A percentile compares a stretch with the other conserved stretches of the same genome.
Conservation (phyloP, 2,797 vertebrate species). For the Bufotes viridis region DNA sequence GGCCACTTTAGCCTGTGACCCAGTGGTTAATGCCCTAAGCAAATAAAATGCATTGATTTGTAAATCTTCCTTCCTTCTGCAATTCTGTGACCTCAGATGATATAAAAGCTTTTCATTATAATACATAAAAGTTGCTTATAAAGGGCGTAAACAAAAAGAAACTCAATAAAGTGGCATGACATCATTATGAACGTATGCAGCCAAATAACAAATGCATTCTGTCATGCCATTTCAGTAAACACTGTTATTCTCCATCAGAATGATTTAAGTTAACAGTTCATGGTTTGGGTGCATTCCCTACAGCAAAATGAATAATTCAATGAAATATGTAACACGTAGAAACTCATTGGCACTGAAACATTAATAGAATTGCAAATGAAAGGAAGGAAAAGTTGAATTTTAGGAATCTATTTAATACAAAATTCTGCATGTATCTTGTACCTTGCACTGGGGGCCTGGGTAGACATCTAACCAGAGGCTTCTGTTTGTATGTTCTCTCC, state of each 20-base stretch:
- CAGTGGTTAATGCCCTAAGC: conserved; percentile 82
- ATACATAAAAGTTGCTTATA: background rate
- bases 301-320: conserved; percentile 31
- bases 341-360: conserved; percentile 6
- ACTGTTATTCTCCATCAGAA: background rate
- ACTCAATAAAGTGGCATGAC: background rate
- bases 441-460: background rate
- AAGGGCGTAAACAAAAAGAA: background rate
- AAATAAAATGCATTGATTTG: conserved; percentile 54
- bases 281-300: conserved; percentile 24
- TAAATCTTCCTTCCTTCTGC: background rate
- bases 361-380: conserved; percentile 36
- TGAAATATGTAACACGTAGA: background rate
- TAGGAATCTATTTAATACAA: background rate
- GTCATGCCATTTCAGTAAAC: background rate
- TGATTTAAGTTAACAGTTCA: conserved; percentile 20
- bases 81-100: background rate
- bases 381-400: background rate
- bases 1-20: conserved; percentile 86
- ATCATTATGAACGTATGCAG: background rate
- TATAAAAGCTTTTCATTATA: background rate
- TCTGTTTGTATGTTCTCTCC: background rate
- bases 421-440: background rate
- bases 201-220: conserved; percentile 20
- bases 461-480: background rate